Conservation (phyloP, 2,113 vertebrate genomes). For the Cepphus grylle region DNA sequence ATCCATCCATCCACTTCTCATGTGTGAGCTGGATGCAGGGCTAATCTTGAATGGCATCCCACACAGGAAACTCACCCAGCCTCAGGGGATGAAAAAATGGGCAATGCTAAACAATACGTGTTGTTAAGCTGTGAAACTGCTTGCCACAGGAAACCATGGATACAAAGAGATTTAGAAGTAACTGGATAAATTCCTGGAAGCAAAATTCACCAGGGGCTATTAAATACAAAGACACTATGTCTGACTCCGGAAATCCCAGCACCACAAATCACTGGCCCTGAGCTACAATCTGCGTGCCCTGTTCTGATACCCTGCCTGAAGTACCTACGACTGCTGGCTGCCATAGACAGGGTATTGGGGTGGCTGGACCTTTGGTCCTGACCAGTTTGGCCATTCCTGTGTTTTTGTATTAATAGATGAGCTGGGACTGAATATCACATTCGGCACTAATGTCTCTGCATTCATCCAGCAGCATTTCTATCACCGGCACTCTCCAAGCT, state of each 20-base stretch:
- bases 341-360: background rate
- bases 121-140: conserved; percentile 31
- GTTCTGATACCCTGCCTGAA: background rate
- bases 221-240: conserved; percentile 27
- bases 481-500: conserved; percentile 9
- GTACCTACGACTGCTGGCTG: background rate
- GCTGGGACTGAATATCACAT: background rate
- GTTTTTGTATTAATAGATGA: background rate
- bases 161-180: conserved; percentile 39
- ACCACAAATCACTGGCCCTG: conserved; percentile 19
- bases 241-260: conserved; percentile 41
- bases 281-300: background rate
- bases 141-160: conserved; percentile 39
- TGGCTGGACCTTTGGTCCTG: background rate
- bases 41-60: background rate
- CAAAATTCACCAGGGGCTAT: conserved; percentile 30
- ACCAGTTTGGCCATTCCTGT: background rate
- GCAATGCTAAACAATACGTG: background rate
- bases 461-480: conserved; percentile 20
- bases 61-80: background rate
- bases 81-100: background rate
- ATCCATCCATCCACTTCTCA: background rate
- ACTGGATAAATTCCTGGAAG: conserved; percentile 48
- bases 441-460: background rate
- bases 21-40: background rate